Evolutionary conservation across 2,113 vertebrate species (phyloP).

Genomic region (Ailurus styani): DNA sequence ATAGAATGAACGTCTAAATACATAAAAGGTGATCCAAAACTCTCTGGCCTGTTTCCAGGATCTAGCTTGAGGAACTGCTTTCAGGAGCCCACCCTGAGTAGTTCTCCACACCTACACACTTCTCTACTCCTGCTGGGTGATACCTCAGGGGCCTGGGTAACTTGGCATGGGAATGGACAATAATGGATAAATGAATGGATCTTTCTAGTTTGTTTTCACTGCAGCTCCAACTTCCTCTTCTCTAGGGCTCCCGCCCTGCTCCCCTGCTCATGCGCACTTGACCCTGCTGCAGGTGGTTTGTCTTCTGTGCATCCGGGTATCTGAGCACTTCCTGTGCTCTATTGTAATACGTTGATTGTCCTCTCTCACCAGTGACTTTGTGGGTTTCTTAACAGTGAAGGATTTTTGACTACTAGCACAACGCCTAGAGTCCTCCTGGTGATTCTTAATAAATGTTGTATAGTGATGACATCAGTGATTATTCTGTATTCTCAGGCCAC

Average conservation of each 20-base stretch:
- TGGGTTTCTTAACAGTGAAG: neutral
- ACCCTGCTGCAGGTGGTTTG: neutral
- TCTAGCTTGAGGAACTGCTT: neutral
- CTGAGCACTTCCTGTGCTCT: neutral
- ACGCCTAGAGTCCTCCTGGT: neutral
- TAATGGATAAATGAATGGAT: neutral
- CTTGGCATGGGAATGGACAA: neutral
- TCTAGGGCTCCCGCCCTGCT: too few species aligned
- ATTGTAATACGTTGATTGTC: neutral
- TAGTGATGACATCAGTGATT: neutral
- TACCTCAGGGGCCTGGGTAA: slow-evolving; percentile 18
- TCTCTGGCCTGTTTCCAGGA: neutral
- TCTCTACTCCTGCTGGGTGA: neutral
- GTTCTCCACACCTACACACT: neutral
- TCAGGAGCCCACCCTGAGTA: neutral
- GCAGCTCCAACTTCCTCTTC: neutral
- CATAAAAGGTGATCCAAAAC: slow-evolving; percentile 41
- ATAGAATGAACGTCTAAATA: slow-evolving; percentile 35
- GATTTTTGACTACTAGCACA: neutral
- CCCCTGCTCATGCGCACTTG: accelerated
- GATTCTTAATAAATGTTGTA: neutral
- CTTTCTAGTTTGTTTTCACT: neutral
- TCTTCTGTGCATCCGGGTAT: neutral
- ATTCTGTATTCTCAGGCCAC: neutral
- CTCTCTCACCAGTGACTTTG: neutral